Evolutionary conservation across 1,140 invertebrate species (phyloP).

Genomic region (Pentalonia nigronervosa): DNA sequence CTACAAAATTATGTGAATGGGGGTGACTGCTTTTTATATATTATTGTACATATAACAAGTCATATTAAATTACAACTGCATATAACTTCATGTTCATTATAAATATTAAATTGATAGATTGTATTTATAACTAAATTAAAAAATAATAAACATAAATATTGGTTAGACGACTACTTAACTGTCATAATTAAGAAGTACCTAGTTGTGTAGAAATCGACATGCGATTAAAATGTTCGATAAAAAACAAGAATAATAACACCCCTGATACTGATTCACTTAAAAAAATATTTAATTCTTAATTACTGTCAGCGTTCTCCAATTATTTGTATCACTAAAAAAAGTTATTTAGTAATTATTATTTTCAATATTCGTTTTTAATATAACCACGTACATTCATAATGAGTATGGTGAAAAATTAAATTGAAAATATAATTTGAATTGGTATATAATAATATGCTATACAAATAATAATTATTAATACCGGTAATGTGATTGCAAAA

Average conservation of each 20-base stretch:
- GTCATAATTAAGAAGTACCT: neutral
- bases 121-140: neutral
- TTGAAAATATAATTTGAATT: neutral
- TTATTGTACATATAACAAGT: neutral
- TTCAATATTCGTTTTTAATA: neutral
- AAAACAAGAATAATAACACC: neutral
- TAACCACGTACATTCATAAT: neutral
- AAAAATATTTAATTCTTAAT: neutral
- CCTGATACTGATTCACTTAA: neutral
- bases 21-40: neutral
- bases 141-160: neutral
- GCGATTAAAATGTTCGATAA: neutral
- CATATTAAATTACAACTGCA: neutral
- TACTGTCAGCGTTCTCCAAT: neutral
- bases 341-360: neutral
- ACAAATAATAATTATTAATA: neutral
- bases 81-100: neutral
- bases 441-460: neutral
- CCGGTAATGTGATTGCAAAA: neutral
- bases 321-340: neutral
- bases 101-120: neutral
- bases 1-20: too few species aligned
- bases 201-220: neutral
- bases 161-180: neutral
- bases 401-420: neutral